Base-by-base conservation (phyloP, 1,140 invertebrate species). In the Saccostrea cuccullata region DNA sequence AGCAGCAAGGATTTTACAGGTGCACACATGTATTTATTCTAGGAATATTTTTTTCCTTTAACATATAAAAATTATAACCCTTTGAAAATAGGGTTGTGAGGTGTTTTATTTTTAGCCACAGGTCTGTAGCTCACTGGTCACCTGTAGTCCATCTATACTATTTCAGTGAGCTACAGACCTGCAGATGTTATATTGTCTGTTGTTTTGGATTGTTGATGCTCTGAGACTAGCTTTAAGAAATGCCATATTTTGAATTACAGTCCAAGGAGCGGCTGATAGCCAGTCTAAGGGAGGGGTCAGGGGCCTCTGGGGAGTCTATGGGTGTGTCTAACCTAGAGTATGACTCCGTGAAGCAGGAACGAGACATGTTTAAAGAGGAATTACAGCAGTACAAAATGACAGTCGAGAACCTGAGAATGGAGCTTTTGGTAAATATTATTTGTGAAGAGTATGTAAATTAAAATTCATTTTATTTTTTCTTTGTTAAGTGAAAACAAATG, bases 201-300 rank as follows among this genome's bases (percentile, higher is more conserved):
- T 47, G 6, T 47, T 47, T 47, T 6, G 40, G 2, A 47, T 3
- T 47, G 47, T 47, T 47, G 6, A 47, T 47, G 47, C 5, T n/a
- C 47, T 55, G 6, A 55, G 47, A 83, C 8, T 55, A 20, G 9
- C 47, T 83, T 17, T 56, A 23, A 56, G 0, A 83, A 17, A 9
- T 47, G 82, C 12, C n/a, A 20, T 73, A 30, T 87, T 36, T 55
- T 60, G 84, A 56, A 83, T 91, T 94, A 1, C 96, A 97, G 94
- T 97, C 97, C 88, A 98, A 98, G 94, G 97, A 98, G 90, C 96
- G 96, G 90, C 93, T 97, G 20, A 97, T 98, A 88, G 92, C 96
- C 17, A 96, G 96, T 92, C 94, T 97, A 17, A 96, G 96, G 90
- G 96, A 95, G 88, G 95, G 94, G 89, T 90, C 96, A 93, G 95